Base-by-base conservation (phyloP, 2,113 vertebrate species). In the Grantiella picta region DNA sequence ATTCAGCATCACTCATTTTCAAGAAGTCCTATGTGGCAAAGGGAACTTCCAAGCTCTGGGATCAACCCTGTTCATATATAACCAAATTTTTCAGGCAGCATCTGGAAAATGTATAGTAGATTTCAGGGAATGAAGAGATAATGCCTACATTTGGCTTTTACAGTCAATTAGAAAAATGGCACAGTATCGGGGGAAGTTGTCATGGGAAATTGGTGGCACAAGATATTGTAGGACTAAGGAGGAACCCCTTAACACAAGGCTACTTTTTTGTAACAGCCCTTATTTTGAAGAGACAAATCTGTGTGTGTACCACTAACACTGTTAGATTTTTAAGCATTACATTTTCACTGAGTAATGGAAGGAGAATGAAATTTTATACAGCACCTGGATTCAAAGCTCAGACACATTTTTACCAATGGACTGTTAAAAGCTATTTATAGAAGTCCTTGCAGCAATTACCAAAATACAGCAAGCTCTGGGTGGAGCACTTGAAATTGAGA, bases 121-220 rank as follows among this genome's bases (percentile, higher is more conserved):
- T 93, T 90, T 82, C n/a, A 82, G 64, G 64, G 75, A 70, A 66
- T 59, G 42, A 76, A 77, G 84, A 92, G 52, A 63, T 73, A 82
- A 91, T 91, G 52, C 82, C 84, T 95, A 2, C 66, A 59, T 85
- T 95, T 75, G 79, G 78, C 84, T 93, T 88, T 66, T 87, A 40
- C 4, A 17, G 89, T 61, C 73, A 91, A 38, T 89, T 91, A 87
- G 84, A 61, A 89, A 95, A 90, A 77, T 4, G 91, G 91, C 60
- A 42, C 0, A 0, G 4, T 25, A 76, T 90, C 24, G 1, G 82
- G 54, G 60, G 71, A 47, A 49, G 89, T 90, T 93, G 82, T 75
- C 71, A 11, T 15, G 70, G 70, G 79, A 90, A 86, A 63, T 52
- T 12, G 33, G 64, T 88, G 79, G 68, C 82, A 76, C 21, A 44